These are phyloP conservation scores for Akabosia matsudoensis DNA, from an alignment of 1,140 invertebrate genomes.

Conservation along the genomic window DNA sequence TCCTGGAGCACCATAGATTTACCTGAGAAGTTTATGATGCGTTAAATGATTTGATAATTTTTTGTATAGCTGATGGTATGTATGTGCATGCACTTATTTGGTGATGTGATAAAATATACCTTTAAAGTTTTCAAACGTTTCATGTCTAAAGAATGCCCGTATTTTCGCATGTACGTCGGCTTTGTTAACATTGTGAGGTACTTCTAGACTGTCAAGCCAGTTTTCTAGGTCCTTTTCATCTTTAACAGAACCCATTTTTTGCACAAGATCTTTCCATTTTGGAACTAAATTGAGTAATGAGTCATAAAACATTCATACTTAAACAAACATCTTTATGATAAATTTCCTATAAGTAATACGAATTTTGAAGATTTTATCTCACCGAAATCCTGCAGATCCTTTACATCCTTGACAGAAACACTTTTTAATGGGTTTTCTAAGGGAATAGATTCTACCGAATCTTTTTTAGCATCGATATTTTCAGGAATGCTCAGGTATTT, in stretches of 20 bases:
- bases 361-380: no score
- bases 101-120: no score
- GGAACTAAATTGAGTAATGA: not conserved
- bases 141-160: conserved; percentile 26
- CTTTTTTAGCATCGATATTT: no score
- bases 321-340: no score
- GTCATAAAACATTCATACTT: not conserved
- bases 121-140: conserved; percentile 20
- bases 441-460: no score
- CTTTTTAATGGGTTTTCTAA: no score
- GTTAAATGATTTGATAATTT: not conserved
- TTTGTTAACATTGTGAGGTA: conserved; percentile 16
- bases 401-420: no score
- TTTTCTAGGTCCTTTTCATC: conserved; percentile 24
- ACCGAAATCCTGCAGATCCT: no score
- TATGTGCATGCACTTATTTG: no score
- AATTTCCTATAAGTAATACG: no score
- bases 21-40: not conserved
- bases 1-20: conserved; percentile 6
- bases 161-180: conserved; percentile 25
- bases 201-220: conserved; percentile 26
- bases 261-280: not conserved
- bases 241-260: conserved; percentile 17
- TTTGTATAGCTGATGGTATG: not conserved
- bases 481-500: not conserved